Conservation (phyloP, 2,888 invertebrate genomes). For the Drosophila koepferae region DNA sequence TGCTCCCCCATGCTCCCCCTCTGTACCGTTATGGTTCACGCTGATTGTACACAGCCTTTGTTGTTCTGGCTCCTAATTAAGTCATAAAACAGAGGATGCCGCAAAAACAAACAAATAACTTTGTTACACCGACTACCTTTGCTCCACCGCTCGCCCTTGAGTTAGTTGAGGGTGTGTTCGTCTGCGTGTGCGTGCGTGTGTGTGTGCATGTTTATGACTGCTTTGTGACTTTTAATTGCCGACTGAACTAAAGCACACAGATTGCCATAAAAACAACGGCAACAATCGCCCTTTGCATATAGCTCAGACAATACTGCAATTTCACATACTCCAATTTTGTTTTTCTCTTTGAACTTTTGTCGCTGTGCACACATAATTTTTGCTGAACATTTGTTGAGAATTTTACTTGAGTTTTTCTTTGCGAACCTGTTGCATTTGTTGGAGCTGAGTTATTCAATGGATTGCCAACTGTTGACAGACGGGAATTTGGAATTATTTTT, state of each 20-base stretch:
- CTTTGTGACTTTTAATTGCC: slow-evolving; percentile 75
- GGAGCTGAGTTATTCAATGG: neutral
- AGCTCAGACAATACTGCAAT: slow-evolving; percentile 40
- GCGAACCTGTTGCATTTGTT: slow-evolving; percentile 36
- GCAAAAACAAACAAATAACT: slow-evolving; percentile 60
- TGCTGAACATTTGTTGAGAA: neutral
- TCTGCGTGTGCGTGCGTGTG: neutral
- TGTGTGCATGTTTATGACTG: slow-evolving; percentile 67
- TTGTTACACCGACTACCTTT: slow-evolving; percentile 19
- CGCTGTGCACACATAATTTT: slow-evolving; percentile 12
- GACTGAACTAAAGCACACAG: slow-evolving; percentile 56
- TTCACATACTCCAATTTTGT: slow-evolving; percentile 27
- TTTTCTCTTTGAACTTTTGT: slow-evolving; percentile 42
- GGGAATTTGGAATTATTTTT: neutral
- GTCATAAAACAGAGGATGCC: slow-evolving; percentile 70
- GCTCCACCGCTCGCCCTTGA: slow-evolving; percentile 17
- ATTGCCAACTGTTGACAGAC: slow-evolving; percentile 24
- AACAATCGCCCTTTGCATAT: slow-evolving; percentile 26
- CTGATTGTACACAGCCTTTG: slow-evolving; percentile 57
- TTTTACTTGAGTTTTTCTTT: slow-evolving; percentile 13
- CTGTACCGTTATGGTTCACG: slow-evolving; percentile 69
- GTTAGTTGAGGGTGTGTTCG: neutral
- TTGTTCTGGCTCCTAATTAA: slow-evolving; percentile 64
- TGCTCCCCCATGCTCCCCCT: neutral
- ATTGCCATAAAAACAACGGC: slow-evolving; percentile 48